These are phyloP conservation scores for Ceratotherium simum DNA, from an alignment of 2,113 vertebrate genomes.

Conservation along the genomic window DNA sequence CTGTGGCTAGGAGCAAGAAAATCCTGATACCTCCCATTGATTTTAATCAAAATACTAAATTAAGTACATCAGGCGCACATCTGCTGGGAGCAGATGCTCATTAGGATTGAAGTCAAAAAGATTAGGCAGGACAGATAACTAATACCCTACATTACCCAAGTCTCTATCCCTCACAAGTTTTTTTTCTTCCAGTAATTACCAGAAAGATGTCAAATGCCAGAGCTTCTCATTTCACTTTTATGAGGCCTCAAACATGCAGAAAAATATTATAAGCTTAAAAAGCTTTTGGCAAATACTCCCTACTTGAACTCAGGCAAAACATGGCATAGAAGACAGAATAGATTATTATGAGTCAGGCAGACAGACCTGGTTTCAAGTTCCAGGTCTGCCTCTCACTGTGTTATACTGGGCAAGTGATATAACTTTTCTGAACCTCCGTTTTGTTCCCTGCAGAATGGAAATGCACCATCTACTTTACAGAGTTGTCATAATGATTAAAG, in stretches of 20 bases:
- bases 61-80: constrained; percentile 74
- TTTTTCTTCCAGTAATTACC: constrained; percentile 71
- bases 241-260: constrained; percentile 62
- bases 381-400: background rate
- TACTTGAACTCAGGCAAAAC: constrained; percentile 65
- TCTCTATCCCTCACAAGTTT: constrained; percentile 55
- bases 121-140: constrained; percentile 72
- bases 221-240: constrained; percentile 71
- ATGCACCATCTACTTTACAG: background rate
- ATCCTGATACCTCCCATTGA: constrained; percentile 62
- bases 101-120: constrained; percentile 80
- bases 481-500: background rate
- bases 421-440: constrained; percentile 16
- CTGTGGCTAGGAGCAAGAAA: constrained; percentile 59
- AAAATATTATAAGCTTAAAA: constrained; percentile 61
- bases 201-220: constrained; percentile 66
- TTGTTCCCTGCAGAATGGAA: constrained; percentile 21
- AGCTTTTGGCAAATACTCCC: constrained; percentile 65
- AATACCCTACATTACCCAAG: constrained; percentile 68
- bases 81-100: constrained; percentile 69
- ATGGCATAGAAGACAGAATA: constrained; percentile 65
- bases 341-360: background rate
- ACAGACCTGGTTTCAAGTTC: constrained; percentile 5
- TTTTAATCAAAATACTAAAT: constrained; percentile 73
- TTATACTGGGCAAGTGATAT: background rate